Conservation (phyloP, 2,797 vertebrate genomes). For the Spizella passerina region DNA sequence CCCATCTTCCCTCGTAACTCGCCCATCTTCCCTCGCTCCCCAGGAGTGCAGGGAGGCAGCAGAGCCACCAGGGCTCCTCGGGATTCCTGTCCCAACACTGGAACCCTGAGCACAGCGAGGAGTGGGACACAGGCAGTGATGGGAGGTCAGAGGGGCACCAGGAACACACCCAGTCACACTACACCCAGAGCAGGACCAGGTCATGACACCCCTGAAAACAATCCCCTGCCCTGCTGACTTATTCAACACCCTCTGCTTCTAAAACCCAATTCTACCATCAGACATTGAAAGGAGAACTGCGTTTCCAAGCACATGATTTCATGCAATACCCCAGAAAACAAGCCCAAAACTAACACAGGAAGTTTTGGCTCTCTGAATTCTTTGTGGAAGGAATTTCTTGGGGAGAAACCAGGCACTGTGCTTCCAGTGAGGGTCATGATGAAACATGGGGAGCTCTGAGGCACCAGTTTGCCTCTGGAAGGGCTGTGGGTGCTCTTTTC, state of each 20-base stretch:
- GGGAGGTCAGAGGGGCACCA: neutral
- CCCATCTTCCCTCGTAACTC: neutral
- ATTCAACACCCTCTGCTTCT: neutral
- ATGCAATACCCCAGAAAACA: neutral
- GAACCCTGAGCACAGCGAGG: neutral
- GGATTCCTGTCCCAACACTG: neutral
- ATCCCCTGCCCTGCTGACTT: neutral
- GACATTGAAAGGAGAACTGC: neutral
- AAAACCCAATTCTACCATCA: neutral
- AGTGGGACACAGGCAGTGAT: rapidly evolving
- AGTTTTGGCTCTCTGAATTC: neutral
- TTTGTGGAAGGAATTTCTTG: neutral
- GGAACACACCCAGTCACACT: neutral
- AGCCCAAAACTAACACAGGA: neutral
- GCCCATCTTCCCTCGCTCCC: neutral
- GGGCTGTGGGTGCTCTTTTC: neutral
- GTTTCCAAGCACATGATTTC: neutral
- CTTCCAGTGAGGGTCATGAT: neutral
- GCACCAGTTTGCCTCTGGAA: neutral
- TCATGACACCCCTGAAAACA: neutral
- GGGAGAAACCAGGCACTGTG: neutral
- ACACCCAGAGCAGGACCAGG: rapidly evolving
- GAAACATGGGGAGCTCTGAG: neutral
- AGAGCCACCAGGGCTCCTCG: neutral
- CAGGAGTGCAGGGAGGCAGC: neutral